phyloP scores from a whole-genome alignment of 2,888 invertebrate species.

The Calameuta pallipes region DNA sequence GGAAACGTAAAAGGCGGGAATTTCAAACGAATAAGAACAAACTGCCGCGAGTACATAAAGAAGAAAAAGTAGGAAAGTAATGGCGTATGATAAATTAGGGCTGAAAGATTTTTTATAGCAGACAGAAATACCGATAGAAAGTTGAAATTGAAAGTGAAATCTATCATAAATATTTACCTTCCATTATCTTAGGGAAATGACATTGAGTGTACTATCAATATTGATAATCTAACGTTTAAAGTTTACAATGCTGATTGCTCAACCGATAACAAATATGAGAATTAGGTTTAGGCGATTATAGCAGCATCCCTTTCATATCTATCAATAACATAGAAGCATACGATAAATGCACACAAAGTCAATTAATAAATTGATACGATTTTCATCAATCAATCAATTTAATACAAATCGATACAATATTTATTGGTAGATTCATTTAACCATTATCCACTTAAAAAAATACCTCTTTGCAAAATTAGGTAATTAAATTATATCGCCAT shows the following conservation, averaged over 20 bases:
- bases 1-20: neutral
- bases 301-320: neutral
- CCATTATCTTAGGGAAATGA: neutral
- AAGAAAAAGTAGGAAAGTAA: neutral
- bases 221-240: neutral
- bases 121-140: neutral
- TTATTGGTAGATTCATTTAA: neutral
- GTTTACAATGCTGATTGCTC: neutral
- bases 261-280: neutral
- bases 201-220: neutral
- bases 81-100: neutral
- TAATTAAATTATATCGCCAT: no score
- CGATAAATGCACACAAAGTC: neutral
- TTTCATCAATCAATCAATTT: neutral
- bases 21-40: neutral
- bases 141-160: slow-evolving; percentile 1
- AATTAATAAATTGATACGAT: neutral
- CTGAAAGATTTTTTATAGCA: neutral
- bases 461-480: neutral
- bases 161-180: neutral
- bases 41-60: neutral
- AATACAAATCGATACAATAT: neutral
- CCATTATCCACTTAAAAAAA: neutral
- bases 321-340: neutral
- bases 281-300: neutral